Base-by-base conservation (phyloP, 2,797 vertebrate species). In the Falco berigora region DNA sequence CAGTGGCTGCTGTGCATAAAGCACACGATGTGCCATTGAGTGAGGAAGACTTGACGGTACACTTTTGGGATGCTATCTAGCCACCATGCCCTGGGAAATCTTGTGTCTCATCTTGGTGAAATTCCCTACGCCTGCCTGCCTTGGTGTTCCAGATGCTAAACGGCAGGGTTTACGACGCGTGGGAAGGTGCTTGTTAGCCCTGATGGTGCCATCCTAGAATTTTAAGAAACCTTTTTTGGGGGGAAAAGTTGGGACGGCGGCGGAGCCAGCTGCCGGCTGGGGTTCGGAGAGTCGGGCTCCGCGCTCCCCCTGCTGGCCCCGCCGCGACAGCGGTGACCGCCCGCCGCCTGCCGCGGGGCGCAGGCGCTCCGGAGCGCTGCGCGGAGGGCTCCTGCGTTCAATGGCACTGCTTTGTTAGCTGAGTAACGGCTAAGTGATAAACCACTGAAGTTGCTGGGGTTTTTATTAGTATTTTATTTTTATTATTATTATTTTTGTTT, bases 291-390 rank as follows among this genome's bases (percentile, higher is more conserved):
- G 15, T 14, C 42, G 16, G 16, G 97, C 93, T 88, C 90, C 66
- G 86, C 96, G 94, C 98, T 97, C 98, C 98, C 98, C 97, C 98
- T 98, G 96, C 97, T 98, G 98, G 98, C 64, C 77, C 73, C 14
- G 8, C 32, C n/a, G 77, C 44, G 92, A 56, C 36, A 88, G 81
- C 59, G 40, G 40, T 40, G 40, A 14, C 40, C 40, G 40, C 40
- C 40, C 40, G 40, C 40, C 40, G 40, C 40, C 40, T 40, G 40
- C 40, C 40, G 40, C 40, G 40, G 40, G 13, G 40, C 13, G 40
- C 40, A 12, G 40, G 40, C 40, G 40, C 40, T 40, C 40, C 40
- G 12, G 40, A 40, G 40, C 40, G 40, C 40, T 40, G 12, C 40
- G 40, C 40, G 40, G 40, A 14, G 40, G 40, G 40, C 40, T 40